Conservation (phyloP, 2,888 invertebrate species). For the Cephus pygmeus region DNA sequence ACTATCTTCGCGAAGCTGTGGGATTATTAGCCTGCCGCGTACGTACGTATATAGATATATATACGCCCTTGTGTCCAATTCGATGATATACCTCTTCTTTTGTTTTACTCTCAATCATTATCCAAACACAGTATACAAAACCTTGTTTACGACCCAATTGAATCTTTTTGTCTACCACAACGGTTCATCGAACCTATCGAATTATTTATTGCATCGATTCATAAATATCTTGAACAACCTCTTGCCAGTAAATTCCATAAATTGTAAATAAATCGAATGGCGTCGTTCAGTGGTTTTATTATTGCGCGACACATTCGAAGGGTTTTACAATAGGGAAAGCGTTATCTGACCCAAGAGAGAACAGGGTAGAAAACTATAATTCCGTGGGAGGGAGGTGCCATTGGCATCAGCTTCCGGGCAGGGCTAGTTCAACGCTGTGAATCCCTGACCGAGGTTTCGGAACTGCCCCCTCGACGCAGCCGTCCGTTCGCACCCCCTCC, state of each 20-base stretch:
- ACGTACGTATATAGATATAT: neutral
- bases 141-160: neutral
- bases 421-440: slow-evolving; percentile 27
- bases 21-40: neutral
- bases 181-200: neutral
- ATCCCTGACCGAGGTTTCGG: slow-evolving; percentile 40
- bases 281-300: slow-evolving; percentile 21
- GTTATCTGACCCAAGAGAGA: neutral
- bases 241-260: neutral
- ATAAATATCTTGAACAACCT: neutral
- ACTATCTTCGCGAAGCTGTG: neutral
- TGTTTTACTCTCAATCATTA: neutral
- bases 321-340: neutral
- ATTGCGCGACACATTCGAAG: slow-evolving; percentile 23
- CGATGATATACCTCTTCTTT: neutral
- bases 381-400: neutral
- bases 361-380: neutral
- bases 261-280: slow-evolving; percentile 12
- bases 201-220: neutral
- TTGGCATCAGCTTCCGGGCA: neutral
- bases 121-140: neutral
- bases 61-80: neutral
- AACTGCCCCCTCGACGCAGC: slow-evolving; percentile 55
- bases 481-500: slow-evolving; percentile 51
- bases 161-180: neutral